A percentile compares a stretch with the other conserved stretches of the same genome.
Evolutionary conservation across 2,888 invertebrate species (phyloP).

Genomic region (Lamellibrachia satsuma): DNA sequence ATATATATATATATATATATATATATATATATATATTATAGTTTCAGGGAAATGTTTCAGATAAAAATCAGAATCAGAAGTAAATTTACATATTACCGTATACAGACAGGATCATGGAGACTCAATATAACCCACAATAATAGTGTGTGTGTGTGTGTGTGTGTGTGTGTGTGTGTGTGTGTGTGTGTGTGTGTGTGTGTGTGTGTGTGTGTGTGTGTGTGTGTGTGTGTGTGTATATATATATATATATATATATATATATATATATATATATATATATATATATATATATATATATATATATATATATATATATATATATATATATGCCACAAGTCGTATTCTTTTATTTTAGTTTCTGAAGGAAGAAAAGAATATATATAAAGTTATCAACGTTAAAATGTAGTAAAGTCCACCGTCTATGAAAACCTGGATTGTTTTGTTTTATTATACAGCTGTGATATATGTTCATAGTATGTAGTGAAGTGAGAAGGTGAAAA

Average conservation of each 20-base stretch:
- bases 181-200: not conserved
- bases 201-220: constrained; percentile 20
- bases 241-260: constrained; percentile 30
- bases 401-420: no score
- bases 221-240: constrained; percentile 25
- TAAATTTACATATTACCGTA: no score
- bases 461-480: no score
- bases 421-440: no score
- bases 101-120: no score
- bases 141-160: not conserved
- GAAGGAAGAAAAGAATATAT: no score
- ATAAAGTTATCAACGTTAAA: no score
- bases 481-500: no score
- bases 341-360: no score
- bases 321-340: not conserved
- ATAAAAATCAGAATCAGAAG: no score
- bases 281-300: constrained; percentile 29
- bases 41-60: no score
- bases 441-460: no score
- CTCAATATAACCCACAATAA: not conserved
- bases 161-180: not conserved
- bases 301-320: not conserved
- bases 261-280: constrained; percentile 28
- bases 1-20: not conserved
- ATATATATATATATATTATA: constrained; percentile 26